phyloP scores from a whole-genome alignment of 1,140 invertebrate species.

The Antheraea pernyi region DNA sequence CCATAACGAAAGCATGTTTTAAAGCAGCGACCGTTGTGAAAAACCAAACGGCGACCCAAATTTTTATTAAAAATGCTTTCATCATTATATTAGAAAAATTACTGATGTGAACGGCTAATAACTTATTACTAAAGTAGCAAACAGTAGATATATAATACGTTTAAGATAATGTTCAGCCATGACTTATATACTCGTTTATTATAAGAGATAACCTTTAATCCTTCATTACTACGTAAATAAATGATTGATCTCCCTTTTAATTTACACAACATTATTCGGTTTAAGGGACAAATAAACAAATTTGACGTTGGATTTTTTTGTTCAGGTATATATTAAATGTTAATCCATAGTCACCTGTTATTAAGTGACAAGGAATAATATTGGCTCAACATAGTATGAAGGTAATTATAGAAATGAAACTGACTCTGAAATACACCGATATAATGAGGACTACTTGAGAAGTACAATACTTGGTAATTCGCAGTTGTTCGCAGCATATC shows the following conservation, averaged over 20 bases:
- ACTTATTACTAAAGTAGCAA: constrained; percentile 13
- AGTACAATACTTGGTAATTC: too few species aligned
- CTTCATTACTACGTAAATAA: constrained; percentile 39
- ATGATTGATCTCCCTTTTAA: constrained; percentile 29
- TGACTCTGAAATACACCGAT: too few species aligned
- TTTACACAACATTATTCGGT: constrained; percentile 13
- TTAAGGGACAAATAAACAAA: too few species aligned
- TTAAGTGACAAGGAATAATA: too few species aligned
- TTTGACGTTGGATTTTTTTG: too few species aligned
- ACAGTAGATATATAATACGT: constrained; percentile 10
- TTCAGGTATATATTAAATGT: too few species aligned
- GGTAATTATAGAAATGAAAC: too few species aligned
- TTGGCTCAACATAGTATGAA: too few species aligned
- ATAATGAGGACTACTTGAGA: too few species aligned
- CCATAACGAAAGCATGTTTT: constrained; percentile 33
- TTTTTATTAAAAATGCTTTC: background rate
- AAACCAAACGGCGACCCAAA: background rate
- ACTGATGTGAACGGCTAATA: background rate
- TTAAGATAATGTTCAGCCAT: constrained; percentile 32
- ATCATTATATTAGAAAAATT: background rate
- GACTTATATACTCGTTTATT: constrained; percentile 49
- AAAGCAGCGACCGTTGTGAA: constrained; percentile 11
- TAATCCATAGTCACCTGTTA: too few species aligned
- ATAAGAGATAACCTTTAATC: constrained; percentile 59
- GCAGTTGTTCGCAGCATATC: too few species aligned